A percentile compares a stretch with the other conserved stretches of the same genome.
Evolutionary conservation across 2,113 vertebrate species (phyloP).

Genomic region (Sturnus vulgaris): DNA sequence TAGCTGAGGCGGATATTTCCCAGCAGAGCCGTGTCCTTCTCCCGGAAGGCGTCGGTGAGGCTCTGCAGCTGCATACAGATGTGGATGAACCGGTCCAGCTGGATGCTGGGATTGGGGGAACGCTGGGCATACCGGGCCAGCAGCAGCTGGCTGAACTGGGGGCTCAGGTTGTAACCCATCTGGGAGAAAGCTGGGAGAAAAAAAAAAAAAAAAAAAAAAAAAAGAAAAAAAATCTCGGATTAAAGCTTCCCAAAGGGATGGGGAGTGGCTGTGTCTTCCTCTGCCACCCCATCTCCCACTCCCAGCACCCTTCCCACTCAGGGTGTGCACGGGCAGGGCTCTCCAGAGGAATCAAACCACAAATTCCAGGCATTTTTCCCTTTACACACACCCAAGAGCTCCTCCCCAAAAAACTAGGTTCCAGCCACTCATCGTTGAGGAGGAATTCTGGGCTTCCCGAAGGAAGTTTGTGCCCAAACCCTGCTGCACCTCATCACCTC

Average conservation of each 20-base stretch:
- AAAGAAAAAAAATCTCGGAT: not conserved
- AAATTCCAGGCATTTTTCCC: not conserved
- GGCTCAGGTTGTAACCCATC: conserved; percentile 95
- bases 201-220: not conserved
- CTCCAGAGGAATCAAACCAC: not conserved
- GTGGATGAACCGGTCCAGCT: conserved; percentile 94
- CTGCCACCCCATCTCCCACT: not conserved
- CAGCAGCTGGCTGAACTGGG: conserved; percentile 88
- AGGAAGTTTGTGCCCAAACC: not conserved
- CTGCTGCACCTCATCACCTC: not conserved
- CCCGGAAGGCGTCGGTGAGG: conserved; percentile 87
- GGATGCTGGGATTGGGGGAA: conserved; percentile 71
- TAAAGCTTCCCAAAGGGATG: fast-evolving
- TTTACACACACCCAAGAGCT: not conserved
- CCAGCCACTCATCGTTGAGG: not conserved
- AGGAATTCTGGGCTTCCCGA: not conserved
- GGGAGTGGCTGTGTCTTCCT: fast-evolving
- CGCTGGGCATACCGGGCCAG: conserved; percentile 69
- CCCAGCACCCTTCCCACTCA: fast-evolving
- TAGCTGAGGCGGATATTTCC: conserved; percentile 85
- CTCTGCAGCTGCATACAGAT: conserved; percentile 91
- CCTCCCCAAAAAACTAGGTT: not conserved
- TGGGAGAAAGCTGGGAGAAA: conserved; percentile 82
- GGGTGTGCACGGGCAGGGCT: not conserved
- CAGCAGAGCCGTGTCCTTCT: conserved; percentile 82